Base-by-base conservation (phyloP, 2,888 invertebrate genomes). In the Eupithecia insigniata region DNA sequence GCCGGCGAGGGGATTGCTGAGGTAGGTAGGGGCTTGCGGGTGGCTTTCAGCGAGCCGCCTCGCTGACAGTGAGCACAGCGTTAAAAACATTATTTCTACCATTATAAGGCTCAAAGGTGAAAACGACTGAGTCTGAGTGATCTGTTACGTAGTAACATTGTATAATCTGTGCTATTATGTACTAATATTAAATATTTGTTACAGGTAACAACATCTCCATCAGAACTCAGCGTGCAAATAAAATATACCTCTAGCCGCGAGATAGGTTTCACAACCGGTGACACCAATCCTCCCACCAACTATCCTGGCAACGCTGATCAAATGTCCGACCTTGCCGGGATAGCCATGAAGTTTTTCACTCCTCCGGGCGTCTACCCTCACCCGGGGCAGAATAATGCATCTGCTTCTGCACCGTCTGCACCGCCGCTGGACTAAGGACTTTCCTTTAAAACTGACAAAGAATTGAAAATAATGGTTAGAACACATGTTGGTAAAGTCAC, bases 301-400 rank as follows among this genome's bases (percentile, higher is more conserved):
- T 26, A 16, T 28, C 61, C 61, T 16, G 58, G 28, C 61, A 30
- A 30, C 28, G 12, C 32, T 3, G 34, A 14, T 0, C 22, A 34
- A 14, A 26, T 3, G 12, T 26, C 64, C 7, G 26, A 36, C 26
- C 62, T n/a, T 2, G 36, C 36, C 36, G 64, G 64, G 14, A 64
- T 36, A 8, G 26, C 64, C 36, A 64, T 64, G 64, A 12, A 22
- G 32, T 32, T n/a, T 32, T 62, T 62, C 61, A 62, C 61, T 1
- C 32, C 61, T 32, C 34, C 61, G n/a, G 61, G 61, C 8, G 61
- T 62, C 2, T 62, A 62, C 61, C 61, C 61, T 10, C 5, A 62
- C n/a, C 34, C 61, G 2, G n/a, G 22, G 26, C 55, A 55, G 26
- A 55, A 30, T 16, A 62, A n/a, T 3, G 61, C 12, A 10, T 4